These are phyloP conservation scores for Drosophila prolongata DNA, from an alignment of 2,888 invertebrate species.

Conservation along the genomic window DNA sequence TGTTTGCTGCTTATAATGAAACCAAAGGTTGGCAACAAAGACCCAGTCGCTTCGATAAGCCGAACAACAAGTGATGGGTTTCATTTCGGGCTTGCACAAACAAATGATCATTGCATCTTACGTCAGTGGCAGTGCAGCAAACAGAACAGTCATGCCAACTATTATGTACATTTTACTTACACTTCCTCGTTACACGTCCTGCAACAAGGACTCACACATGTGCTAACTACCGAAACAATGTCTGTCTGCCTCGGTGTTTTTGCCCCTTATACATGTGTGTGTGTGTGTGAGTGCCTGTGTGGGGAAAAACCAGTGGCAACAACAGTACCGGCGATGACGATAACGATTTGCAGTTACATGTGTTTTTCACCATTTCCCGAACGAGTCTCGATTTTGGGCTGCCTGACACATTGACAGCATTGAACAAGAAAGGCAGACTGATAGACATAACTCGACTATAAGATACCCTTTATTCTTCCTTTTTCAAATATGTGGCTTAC, in stretches of 20 bases:
- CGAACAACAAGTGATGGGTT: conserved; percentile 17
- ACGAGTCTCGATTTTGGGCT: conserved; percentile 59
- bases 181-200: conserved; percentile 34
- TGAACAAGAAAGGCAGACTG: conserved; percentile 6
- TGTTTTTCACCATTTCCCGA: conserved; percentile 57
- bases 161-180: conserved; percentile 42
- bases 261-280: neutral
- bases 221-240: conserved; percentile 44
- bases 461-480: neutral
- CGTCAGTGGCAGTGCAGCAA: conserved; percentile 23
- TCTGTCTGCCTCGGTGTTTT: conserved; percentile 9
- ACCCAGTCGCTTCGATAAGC: conserved; percentile 1
- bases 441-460: neutral
- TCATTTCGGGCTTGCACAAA: conserved; percentile 25
- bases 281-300: neutral
- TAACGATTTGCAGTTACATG: conserved; percentile 61
- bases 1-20: conserved; percentile 4
- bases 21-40: neutral
- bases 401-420: conserved; percentile 70
- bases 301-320: conserved; percentile 10
- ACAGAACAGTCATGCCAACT: conserved; percentile 28
- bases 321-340: conserved; percentile 38
- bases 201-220: conserved; percentile 20
- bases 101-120: conserved; percentile 36
- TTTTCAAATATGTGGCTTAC: neutral